A percentile compares a stretch with the other conserved stretches of the same genome.
These are phyloP conservation scores for Chrysotoxum bicinctum DNA, from an alignment of 2,888 invertebrate species.

Conservation along the genomic window DNA sequence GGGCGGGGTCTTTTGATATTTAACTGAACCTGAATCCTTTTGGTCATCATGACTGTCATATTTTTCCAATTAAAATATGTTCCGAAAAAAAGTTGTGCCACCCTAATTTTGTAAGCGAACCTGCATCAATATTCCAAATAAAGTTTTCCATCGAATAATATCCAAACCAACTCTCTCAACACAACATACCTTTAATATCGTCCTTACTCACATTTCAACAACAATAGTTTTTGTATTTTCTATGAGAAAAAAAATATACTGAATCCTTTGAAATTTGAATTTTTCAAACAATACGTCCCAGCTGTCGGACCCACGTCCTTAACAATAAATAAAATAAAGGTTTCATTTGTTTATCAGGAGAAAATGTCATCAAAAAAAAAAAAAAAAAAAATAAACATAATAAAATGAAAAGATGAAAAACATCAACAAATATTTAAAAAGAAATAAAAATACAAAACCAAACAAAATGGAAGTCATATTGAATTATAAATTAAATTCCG, in stretches of 20 bases:
- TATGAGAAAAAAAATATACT: not conserved
- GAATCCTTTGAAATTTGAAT: not conserved
- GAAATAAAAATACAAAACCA: not conserved
- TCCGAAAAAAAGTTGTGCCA: too few species aligned
- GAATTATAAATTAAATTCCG: conserved; percentile 59
- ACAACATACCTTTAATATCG: not conserved
- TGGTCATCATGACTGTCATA: too few species aligned
- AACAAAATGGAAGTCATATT: conserved; percentile 42
- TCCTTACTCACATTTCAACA: not conserved
- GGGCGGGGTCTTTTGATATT: too few species aligned
- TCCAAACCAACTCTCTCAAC: too few species aligned
- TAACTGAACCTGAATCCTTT: too few species aligned
- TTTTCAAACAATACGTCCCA: not conserved
- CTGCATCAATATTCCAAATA: too few species aligned
- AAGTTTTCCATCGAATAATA: too few species aligned
- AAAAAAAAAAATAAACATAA: conserved; percentile 5
- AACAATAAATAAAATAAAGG: not conserved
- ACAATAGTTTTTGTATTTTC: not conserved
- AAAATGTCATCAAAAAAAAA: conserved; percentile 5
- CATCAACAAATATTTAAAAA: conserved; percentile 9
- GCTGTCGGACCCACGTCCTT: conserved; percentile 15
- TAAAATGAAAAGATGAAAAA: conserved; percentile 2
- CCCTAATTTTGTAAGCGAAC: too few species aligned
- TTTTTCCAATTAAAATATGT: too few species aligned
- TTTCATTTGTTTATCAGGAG: conserved; percentile 34